Evolutionary conservation across 1,140 invertebrate species (phyloP), one percentile per base, ranked within the genome.

Genomic region (Scaptomyza hsui): DNA sequence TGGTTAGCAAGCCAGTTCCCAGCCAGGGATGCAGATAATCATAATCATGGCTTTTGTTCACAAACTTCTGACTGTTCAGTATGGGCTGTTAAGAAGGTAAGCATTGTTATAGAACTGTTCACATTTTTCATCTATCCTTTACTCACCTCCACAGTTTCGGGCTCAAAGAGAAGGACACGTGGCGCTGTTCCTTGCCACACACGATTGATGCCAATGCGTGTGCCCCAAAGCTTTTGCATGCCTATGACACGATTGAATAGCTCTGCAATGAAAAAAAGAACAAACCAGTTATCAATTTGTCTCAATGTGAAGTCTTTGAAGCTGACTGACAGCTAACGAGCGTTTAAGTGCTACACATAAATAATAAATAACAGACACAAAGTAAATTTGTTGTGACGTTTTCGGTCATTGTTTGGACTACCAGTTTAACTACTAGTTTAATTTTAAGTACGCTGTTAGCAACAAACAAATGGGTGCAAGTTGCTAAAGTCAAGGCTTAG

Each of bases 41-140:
- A 81, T 98, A 97, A 75, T 96, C 93, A 37, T 90, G 82, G 47
- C 94, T 94, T 91, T 98, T 98, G 48, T 95, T 93, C 32, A 97
- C 93, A 73, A 95, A 94, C 81, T 94, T 94, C 26, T 93, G 93
- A 70, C 94, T 96, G 59, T 93, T 94, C 21, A 97, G 92, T 45
- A 98, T 92, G 57, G 92, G 92, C 93, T 95, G 61, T 3, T 76
- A 62, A 0, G 13, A 7, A 15, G 6, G 0, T 15, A 1, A n/a
- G 4, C 24, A 3, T 37, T 4, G 4, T 35, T 64, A 39, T 18
- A 39, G 3, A 21, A 1, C 7, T 4, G 9, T 1, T 24, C 1
- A 2, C 9, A 35, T 7, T 19, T 29, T n/a, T 86, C 1, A n/a
- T 39, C 9, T 37, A 2, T 0, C 9, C 41, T n/a, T 4, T 32